Evolutionary conservation across 2,797 vertebrate species (phyloP).

Genomic region (Fistularia commersonii): DNA sequence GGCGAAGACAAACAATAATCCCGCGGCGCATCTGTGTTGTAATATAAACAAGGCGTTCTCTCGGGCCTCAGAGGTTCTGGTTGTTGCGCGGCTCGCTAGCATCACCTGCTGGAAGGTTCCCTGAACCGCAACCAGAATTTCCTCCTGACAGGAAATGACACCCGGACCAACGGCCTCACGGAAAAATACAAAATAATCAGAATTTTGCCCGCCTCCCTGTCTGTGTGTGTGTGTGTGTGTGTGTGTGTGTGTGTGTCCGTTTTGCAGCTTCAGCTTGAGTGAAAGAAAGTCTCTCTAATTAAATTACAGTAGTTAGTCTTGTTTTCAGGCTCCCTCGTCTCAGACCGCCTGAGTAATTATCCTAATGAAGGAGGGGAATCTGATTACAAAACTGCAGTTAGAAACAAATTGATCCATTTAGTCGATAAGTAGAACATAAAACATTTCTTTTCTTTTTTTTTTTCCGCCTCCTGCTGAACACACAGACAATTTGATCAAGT

Average conservation of each 20-base stretch:
- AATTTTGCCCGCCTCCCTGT: not conserved
- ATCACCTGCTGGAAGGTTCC: slow-evolving; percentile 50
- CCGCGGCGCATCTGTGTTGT: too few species aligned
- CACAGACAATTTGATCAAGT: slow-evolving; percentile 21
- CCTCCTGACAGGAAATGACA: slow-evolving; percentile 1
- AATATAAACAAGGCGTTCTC: too few species aligned
- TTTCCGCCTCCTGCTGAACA: slow-evolving; percentile 17
- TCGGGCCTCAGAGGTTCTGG: not conserved
- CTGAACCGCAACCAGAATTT: slow-evolving; percentile 3
- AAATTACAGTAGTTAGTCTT: slow-evolving; percentile 44
- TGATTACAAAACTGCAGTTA: slow-evolving; percentile 56
- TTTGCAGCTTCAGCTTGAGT: slow-evolving; percentile 25
- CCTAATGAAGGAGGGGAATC: slow-evolving; percentile 54
- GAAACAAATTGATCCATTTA: slow-evolving; percentile 51
- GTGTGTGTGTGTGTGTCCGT: not conserved
- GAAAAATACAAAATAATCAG: too few species aligned
- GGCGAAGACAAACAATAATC: slow-evolving; percentile 2
- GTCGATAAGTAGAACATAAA: slow-evolving; percentile 36
- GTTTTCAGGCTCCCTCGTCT: slow-evolving; percentile 32
- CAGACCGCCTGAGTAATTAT: slow-evolving; percentile 57
- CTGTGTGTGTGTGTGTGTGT: not conserved
- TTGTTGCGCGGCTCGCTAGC: slow-evolving; percentile 11
- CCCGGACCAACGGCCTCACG: too few species aligned
- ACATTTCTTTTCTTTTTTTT: slow-evolving; percentile 16
- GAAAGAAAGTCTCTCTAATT: slow-evolving; percentile 37